These are phyloP conservation scores for Neuroterus valhalla DNA, from an alignment of 1,140 invertebrate species.

Conservation along the genomic window DNA sequence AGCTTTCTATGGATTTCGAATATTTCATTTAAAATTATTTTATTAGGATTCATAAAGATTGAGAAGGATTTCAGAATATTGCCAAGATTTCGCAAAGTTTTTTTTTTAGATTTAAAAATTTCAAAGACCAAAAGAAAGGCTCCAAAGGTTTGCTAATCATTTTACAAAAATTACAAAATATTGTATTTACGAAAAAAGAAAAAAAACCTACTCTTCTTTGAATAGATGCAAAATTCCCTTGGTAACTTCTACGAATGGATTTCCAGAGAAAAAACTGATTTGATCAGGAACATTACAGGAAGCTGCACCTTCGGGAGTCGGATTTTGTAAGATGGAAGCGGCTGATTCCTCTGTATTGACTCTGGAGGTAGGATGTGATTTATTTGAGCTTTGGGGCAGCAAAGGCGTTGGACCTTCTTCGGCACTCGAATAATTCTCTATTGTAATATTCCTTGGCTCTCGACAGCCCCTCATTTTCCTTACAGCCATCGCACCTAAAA, in stretches of 20 bases:
- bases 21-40: too few species aligned
- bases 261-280: conserved; percentile 95
- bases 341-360: conserved; percentile 71
- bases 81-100: too few species aligned
- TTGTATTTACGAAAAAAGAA: conserved; percentile 39
- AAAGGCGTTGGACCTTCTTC: conserved; percentile 68
- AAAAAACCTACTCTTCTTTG: conserved; percentile 88
- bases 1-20: too few species aligned
- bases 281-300: conserved; percentile 74
- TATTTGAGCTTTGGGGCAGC: conserved; percentile 60
- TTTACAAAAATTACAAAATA: conserved; percentile 10
- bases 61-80: too few species aligned
- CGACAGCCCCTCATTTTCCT: conserved; percentile 77
- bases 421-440: conserved; percentile 80
- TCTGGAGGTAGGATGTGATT: conserved; percentile 62
- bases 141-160: conserved; percentile 20
- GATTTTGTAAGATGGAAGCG: conserved; percentile 62
- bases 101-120: too few species aligned
- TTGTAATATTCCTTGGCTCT: conserved; percentile 78
- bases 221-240: conserved; percentile 97
- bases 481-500: conserved; percentile 48
- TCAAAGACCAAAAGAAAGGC: too few species aligned
- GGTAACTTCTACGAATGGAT: conserved; percentile 96
- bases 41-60: too few species aligned
- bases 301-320: conserved; percentile 45